These are phyloP conservation scores for Nipponacmea schrenckii DNA, from an alignment of 2,888 invertebrate species.

Conservation along the genomic window DNA sequence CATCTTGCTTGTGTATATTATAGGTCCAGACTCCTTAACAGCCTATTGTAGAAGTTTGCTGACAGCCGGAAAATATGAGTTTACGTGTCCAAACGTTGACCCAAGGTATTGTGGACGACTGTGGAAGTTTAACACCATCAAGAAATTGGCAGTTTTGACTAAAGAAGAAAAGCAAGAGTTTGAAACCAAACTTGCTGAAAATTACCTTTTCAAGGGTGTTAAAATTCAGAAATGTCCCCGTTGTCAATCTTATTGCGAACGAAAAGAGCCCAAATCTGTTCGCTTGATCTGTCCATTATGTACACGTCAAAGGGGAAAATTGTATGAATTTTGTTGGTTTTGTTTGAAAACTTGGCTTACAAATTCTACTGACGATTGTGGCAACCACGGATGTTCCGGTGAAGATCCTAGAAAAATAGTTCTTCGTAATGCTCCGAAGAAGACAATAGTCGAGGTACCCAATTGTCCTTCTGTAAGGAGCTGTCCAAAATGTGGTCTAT, in stretches of 20 bases:
- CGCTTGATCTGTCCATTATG: slow-evolving; percentile 37
- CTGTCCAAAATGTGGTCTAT: too few species aligned
- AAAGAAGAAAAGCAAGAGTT: too few species aligned
- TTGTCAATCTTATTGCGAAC: too few species aligned
- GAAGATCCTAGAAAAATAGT: slow-evolving; percentile 35
- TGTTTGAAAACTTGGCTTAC: too few species aligned
- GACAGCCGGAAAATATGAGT: slow-evolving; percentile 31
- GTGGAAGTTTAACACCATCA: slow-evolving; percentile 39
- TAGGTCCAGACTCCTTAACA: slow-evolving; percentile 42
- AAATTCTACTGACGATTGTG: too few species aligned
- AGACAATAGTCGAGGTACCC: too few species aligned
- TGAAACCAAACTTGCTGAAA: too few species aligned
- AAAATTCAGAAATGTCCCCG: too few species aligned
- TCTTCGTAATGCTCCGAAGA: slow-evolving; percentile 23
- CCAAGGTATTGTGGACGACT: slow-evolving; percentile 27
- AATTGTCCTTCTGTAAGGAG: too few species aligned
- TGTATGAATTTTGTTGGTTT: too few species aligned
- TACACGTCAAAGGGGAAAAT: slow-evolving; percentile 15
- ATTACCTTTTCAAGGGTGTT: too few species aligned
- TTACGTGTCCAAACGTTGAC: slow-evolving; percentile 36
- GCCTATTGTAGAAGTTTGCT: slow-evolving; percentile 38
- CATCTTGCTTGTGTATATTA: too few species aligned
- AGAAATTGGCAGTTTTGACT: slow-evolving; percentile 31
- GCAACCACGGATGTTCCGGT: slow-evolving; percentile 36
- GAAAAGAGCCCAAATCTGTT: slow-evolving; percentile 25